Conservation (phyloP, 2,797 vertebrate species). For the Spea hammondii region DNA sequence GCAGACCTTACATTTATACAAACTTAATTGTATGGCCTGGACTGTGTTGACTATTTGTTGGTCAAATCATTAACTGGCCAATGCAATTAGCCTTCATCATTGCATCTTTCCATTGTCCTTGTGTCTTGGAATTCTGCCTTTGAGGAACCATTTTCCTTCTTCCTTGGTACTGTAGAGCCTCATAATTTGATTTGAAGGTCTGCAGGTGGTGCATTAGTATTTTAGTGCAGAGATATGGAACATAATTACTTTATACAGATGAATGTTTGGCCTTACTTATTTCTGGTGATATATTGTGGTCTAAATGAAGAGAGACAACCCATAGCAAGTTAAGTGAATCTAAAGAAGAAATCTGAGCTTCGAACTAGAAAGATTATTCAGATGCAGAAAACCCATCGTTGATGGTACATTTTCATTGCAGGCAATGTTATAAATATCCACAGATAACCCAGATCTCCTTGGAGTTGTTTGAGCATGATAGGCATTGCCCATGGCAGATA, state of each 20-base stretch:
- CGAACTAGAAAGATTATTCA: background rate
- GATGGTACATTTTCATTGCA: too few relatives aligned
- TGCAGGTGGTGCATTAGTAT: constrained; percentile 12
- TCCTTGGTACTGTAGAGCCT: constrained; percentile 4
- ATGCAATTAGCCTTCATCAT: background rate
- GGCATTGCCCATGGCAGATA: too few relatives aligned
- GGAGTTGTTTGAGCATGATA: too few relatives aligned
- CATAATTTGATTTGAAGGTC: background rate
- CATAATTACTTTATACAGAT: constrained; percentile 11
- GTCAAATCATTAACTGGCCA: too few relatives aligned
- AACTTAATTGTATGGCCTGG: too few relatives aligned
- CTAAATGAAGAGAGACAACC: constrained; percentile 31
- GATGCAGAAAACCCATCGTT: background rate
- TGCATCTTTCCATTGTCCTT: background rate
- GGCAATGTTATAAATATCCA: too few relatives aligned
- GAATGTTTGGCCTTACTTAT: constrained; percentile 22
- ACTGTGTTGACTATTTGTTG: too few relatives aligned
- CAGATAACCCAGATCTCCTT: too few relatives aligned
- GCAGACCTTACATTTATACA: background rate
- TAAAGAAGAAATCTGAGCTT: background rate
- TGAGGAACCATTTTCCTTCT: background rate
- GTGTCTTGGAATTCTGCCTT: constrained; percentile 5
- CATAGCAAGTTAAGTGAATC: background rate
- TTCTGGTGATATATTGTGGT: constrained; percentile 15
- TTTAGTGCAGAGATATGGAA: constrained; percentile 9